A percentile compares a stretch with the other conserved stretches of the same genome.
Evolutionary conservation across 2,113 vertebrate genomes (phyloP).

Genomic region (Nesoenas mayeri): DNA sequence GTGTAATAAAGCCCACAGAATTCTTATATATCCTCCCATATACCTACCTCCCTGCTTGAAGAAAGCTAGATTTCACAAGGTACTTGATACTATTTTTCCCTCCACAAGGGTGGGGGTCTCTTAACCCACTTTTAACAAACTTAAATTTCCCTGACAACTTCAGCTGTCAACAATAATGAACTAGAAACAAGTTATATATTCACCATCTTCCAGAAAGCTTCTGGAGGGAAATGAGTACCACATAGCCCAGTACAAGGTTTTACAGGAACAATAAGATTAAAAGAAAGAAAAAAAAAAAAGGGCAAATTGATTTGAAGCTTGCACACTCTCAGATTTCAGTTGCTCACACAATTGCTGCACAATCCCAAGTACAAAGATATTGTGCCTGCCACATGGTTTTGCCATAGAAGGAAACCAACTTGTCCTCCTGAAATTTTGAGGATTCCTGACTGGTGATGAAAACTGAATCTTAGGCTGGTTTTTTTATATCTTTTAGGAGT

Average conservation of each 20-base stretch:
- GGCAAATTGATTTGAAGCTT: background rate
- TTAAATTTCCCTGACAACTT: background rate
- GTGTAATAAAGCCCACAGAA: background rate
- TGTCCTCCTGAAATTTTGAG: background rate
- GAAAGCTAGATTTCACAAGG: background rate
- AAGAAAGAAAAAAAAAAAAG: background rate
- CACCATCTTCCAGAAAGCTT: background rate
- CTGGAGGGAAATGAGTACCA: background rate
- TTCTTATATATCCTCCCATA: background rate
- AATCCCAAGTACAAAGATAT: background rate
- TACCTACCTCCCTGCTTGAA: background rate
- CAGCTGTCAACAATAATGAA: background rate
- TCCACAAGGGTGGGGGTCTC: background rate
- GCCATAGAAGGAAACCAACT: background rate
- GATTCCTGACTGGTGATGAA: background rate
- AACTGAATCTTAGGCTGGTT: background rate
- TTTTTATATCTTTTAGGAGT: background rate
- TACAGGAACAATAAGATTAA: background rate
- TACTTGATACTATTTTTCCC: background rate
- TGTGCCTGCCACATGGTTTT: background rate
- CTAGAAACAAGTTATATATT: background rate
- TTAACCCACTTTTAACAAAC: background rate
- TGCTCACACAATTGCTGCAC: rapidly evolving
- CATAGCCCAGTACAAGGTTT: background rate
- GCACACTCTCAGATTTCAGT: background rate